phyloP scores from a whole-genome alignment of 2,888 invertebrate genomes.

The Pollenia labialis region DNA sequence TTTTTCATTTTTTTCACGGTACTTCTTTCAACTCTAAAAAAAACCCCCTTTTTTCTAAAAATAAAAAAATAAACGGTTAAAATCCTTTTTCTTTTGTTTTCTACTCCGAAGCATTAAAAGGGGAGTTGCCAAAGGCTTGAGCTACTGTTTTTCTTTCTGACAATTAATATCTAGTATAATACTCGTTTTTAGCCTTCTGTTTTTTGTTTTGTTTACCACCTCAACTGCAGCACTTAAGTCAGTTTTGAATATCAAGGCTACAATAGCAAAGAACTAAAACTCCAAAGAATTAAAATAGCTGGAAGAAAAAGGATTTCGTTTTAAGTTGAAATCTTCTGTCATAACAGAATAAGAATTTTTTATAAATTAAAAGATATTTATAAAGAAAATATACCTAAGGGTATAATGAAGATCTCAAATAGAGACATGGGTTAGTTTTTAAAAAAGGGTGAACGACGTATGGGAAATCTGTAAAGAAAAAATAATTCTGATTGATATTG shows the following conservation, averaged over 20 bases:
- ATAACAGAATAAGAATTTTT: conserved; percentile 28
- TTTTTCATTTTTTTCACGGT: conserved; percentile 59
- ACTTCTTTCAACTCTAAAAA: conserved; percentile 5
- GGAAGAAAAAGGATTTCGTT: conserved; percentile 10
- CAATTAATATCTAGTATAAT: conserved; percentile 41
- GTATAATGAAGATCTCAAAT: neutral
- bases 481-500: conserved; percentile 28
- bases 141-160: conserved; percentile 53
- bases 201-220: conserved; percentile 21
- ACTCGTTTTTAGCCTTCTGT: conserved; percentile 1
- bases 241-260: conserved; percentile 40
- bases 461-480: neutral
- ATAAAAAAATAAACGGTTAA: conserved; percentile 16
- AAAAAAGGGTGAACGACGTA: neutral
- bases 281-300: neutral
- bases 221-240: conserved; percentile 63
- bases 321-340: conserved; percentile 57
- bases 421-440: conserved; percentile 3
- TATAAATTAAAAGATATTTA: conserved; percentile 24
- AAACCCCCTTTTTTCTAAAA: conserved; percentile 11
- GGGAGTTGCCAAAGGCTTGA: conserved; percentile 58
- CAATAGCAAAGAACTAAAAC: conserved; percentile 19
- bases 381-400: neutral
- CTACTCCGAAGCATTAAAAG: conserved; percentile 3
- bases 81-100: conserved; percentile 18